These are phyloP conservation scores for Carcinoscorpius rotundicauda DNA, from an alignment of 1,140 invertebrate genomes.

Conservation along the genomic window DNA sequence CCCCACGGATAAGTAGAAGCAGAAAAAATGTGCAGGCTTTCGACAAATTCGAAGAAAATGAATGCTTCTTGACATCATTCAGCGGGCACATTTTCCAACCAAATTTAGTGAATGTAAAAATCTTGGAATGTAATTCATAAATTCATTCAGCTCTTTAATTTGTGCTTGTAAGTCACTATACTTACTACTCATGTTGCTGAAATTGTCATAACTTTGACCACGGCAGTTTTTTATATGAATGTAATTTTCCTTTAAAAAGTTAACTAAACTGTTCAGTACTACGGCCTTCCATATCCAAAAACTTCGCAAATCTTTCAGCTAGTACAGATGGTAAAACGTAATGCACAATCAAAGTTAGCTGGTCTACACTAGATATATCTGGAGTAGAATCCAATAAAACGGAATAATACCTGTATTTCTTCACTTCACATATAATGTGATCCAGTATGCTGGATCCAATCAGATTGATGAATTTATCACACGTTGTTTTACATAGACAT, in stretches of 20 bases:
- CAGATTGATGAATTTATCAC: conserved; percentile 16
- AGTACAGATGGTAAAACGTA: conserved; percentile 9
- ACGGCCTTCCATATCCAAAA: conserved; percentile 4
- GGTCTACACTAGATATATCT: conserved; percentile 31
- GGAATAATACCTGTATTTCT: conserved; percentile 29
- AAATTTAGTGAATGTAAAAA: conserved; percentile 13
- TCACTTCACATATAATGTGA: conserved; percentile 2
- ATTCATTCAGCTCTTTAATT: neutral
- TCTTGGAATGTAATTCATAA: conserved; percentile 5
- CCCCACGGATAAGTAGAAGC: conserved; percentile 21
- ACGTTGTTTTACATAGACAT: conserved; percentile 13
- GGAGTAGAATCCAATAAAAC: conserved; percentile 32
- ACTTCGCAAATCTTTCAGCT: conserved; percentile 10
- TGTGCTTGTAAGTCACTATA: conserved; percentile 13
- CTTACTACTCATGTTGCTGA: conserved; percentile 22
- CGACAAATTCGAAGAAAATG: too few relatives aligned
- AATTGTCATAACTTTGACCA: conserved; percentile 26
- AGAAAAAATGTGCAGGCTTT: too few relatives aligned
- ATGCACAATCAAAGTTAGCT: conserved; percentile 28
- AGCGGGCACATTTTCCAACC: neutral
- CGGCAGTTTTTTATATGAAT: conserved; percentile 20
- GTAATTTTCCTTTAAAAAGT: conserved; percentile 8
- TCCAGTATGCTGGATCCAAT: conserved; percentile 1
- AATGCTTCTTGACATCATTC: neutral
- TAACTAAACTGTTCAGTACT: conserved; percentile 7